Conservation (phyloP, 1,140 invertebrate genomes). For the Danaus melanippus region DNA sequence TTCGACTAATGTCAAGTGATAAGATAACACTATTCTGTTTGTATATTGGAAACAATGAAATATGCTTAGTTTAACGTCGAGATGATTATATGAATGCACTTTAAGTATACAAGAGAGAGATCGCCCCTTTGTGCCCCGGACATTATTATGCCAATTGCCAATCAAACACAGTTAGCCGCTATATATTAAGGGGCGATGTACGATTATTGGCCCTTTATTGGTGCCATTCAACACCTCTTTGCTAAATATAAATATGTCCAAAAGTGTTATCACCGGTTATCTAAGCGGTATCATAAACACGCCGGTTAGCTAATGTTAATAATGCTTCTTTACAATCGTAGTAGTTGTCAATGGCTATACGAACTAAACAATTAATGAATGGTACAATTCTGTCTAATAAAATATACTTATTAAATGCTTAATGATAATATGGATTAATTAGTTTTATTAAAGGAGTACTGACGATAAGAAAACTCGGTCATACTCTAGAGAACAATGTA, state of each 20-base stretch:
- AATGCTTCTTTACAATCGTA: too few species aligned
- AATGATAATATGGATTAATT: too few species aligned
- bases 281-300: too few species aligned
- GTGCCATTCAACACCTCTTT: conserved; percentile 5
- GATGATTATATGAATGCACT: conserved; percentile 6
- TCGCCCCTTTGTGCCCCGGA: conserved; percentile 22
- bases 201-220: conserved; percentile 16
- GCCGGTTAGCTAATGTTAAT: too few species aligned
- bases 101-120: conserved; percentile 25
- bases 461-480: conserved; percentile 22
- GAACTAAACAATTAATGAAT: too few species aligned
- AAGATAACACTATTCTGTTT: conserved; percentile 50
- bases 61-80: conserved; percentile 11
- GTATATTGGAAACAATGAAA: conserved; percentile 47
- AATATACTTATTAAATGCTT: too few species aligned
- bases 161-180: conserved; percentile 26
- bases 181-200: conserved; percentile 18
- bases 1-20: conserved; percentile 51
- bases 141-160: conserved; percentile 48
- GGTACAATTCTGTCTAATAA: too few species aligned
- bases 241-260: too few species aligned
- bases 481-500: conserved; percentile 15
- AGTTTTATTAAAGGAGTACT: conserved; percentile 7
- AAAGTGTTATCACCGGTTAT: too few species aligned
- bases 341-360: too few species aligned